Base-by-base conservation (phyloP, 2,113 vertebrate species). In the Etia nguti region DNA sequence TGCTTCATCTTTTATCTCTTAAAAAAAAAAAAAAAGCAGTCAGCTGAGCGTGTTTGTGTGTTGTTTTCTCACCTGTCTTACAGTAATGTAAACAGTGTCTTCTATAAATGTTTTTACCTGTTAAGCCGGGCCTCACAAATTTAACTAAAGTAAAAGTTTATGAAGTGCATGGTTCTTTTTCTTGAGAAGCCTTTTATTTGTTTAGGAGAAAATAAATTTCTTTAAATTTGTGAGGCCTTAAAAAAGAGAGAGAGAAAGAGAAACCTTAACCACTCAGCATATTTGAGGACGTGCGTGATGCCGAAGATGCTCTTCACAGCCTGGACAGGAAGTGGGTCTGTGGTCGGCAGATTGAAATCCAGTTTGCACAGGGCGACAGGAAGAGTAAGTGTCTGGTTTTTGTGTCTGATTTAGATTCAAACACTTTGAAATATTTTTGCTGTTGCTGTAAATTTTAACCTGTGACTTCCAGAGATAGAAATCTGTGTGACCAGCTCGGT, bases 271-370 rank as follows among this genome's bases (percentile, higher is more conserved):
- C 96, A 95, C 90, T 91, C 95, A 94, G 97, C 97, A 99, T 96
- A 96, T 99, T 99, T 91, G 99, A 99, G 96, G 99, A 99, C 89
- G 98, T 99, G 81, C 98, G 99, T 2, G 99, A 99, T 79, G 99
- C 99, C 1, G 99, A 99, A 82, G 99, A 99, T 52, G 99, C 99
- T 70, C 97, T 99, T 62, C 98, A 99, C 92, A 99, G 99, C 91
- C 96, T 99, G 96, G 99, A 99, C 93, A 97, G 98, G 80, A 99
- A 99, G 92, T 99, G 98, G 98, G 98, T 99, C 70, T 99, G 98
- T 90, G 99, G 99, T 4, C 98, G 99, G 13, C 99, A 99, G 84
- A 99, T 99, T 83, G 99, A 99, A 95, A 99, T 99, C 96, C 98
- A 99, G 96, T 99, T 99, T 90, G 99, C 99, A 10, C 98, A 99